These are phyloP conservation scores for Rhopalosiphum padi DNA, from an alignment of 1,140 invertebrate species.

Conservation along the genomic window DNA sequence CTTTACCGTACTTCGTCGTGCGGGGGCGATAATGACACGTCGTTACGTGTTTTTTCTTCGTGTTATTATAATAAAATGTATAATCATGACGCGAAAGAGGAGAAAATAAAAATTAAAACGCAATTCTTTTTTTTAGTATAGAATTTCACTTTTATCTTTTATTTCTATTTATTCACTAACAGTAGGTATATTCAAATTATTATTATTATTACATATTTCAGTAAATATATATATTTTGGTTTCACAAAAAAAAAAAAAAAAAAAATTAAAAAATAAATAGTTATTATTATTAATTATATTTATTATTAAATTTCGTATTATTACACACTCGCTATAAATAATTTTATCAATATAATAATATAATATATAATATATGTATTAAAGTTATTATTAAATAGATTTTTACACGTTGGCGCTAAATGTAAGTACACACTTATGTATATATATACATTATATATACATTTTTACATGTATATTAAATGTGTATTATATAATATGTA, in stretches of 20 bases:
- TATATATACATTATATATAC: slow-evolving; percentile 20
- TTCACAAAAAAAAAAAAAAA: slow-evolving; percentile 46
- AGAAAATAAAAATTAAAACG: neutral
- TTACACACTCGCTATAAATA: slow-evolving; percentile 50
- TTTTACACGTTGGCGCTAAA: slow-evolving; percentile 45
- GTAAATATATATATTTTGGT: slow-evolving; percentile 28
- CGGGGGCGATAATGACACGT: neutral
- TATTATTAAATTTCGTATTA: slow-evolving; percentile 36
- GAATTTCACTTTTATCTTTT: slow-evolving; percentile 50
- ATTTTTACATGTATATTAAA: slow-evolving; percentile 3
- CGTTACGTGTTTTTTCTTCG: neutral
- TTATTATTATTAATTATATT: slow-evolving; percentile 45
- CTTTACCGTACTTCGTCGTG: neutral
- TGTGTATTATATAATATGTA: slow-evolving; percentile 29
- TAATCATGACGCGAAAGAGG: neutral
- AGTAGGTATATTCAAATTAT: slow-evolving; percentile 39
- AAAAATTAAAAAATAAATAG: slow-evolving; percentile 19
- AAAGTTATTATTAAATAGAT: slow-evolving; percentile 46
- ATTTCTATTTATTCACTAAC: slow-evolving; percentile 51
- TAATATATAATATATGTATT: slow-evolving; percentile 24
- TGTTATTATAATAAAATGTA: neutral
- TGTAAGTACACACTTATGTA: neutral
- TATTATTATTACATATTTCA: slow-evolving; percentile 42
- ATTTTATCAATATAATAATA: slow-evolving; percentile 39
- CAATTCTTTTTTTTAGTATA: slow-evolving; percentile 5